These are phyloP conservation scores for Balanococcus diminutus DNA, from an alignment of 2,888 invertebrate species.

Conservation along the genomic window DNA sequence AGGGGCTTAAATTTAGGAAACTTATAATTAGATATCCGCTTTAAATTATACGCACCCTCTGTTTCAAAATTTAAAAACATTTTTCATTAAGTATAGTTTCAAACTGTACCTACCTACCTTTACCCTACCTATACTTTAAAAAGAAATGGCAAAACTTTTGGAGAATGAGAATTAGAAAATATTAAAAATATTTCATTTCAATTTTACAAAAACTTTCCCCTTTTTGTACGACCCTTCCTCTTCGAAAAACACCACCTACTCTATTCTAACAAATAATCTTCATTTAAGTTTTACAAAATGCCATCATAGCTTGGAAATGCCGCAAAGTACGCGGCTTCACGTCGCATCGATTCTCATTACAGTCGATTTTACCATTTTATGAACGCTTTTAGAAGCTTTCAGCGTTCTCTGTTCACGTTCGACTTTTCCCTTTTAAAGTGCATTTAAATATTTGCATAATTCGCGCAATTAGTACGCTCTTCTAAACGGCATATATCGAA, in stretches of 20 bases:
- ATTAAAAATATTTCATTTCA: neutral
- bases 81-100: neutral
- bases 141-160: too few species aligned
- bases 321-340: neutral
- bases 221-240: neutral
- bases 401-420: too few species aligned
- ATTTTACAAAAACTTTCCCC: neutral
- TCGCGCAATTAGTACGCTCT: neutral
- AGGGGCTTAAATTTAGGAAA: neutral
- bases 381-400: constrained; percentile 27
- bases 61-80: neutral
- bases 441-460: constrained; percentile 27
- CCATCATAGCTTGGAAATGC: neutral
- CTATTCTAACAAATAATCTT: neutral
- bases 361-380: neutral
- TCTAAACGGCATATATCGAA: neutral
- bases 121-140: too few species aligned
- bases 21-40: neutral
- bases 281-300: too few species aligned
- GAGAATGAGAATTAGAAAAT: neutral
- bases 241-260: neutral
- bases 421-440: constrained; percentile 12
- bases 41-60: neutral
- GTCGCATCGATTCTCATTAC: neutral
- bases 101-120: too few species aligned